Evolutionary conservation across 1,140 invertebrate genomes (phyloP).

Genomic region (Drosophila albomicans): DNA sequence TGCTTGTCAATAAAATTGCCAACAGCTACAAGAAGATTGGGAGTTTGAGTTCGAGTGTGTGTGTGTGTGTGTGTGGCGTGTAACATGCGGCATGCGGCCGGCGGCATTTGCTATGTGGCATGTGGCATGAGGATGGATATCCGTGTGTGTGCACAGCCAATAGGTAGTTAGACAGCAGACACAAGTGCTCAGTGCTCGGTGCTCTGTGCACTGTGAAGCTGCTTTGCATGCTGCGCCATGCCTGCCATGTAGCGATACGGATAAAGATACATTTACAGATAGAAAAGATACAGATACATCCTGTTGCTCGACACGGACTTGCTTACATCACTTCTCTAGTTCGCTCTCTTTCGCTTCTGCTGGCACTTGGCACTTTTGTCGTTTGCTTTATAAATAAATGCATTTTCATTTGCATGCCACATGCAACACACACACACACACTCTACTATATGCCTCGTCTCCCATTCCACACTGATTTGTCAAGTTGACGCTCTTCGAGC

Average conservation of each 20-base stretch:
- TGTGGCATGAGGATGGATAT: slow-evolving; percentile 10
- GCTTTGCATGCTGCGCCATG: slow-evolving; percentile 60
- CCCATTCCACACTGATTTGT: slow-evolving; percentile 58
- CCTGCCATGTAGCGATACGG: slow-evolving; percentile 52
- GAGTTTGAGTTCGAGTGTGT: slow-evolving; percentile 1
- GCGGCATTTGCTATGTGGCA: slow-evolving; percentile 14
- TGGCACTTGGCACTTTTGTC: slow-evolving; percentile 67
- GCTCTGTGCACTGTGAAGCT: slow-evolving; percentile 39
- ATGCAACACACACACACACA: slow-evolving; percentile 10
- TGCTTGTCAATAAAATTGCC: slow-evolving; percentile 81
- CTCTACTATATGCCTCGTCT: no score
- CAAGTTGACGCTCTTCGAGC: slow-evolving; percentile 46
- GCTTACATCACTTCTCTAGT: slow-evolving; percentile 25
- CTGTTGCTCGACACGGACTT: slow-evolving; percentile 54
- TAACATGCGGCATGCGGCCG: slow-evolving; percentile 8
- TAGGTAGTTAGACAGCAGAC: slow-evolving; percentile 71
- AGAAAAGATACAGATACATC: slow-evolving; percentile 51
- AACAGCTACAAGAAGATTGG: slow-evolving; percentile 54
- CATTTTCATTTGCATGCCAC: slow-evolving; percentile 73
- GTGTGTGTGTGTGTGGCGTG: neutral
- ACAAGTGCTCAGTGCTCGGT: slow-evolving; percentile 51
- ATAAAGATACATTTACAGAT: slow-evolving; percentile 65
- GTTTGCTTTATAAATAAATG: slow-evolving; percentile 77
- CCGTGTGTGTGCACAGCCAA: slow-evolving; percentile 59
- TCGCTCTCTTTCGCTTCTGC: slow-evolving; percentile 2